Evolutionary conservation across 2,888 invertebrate species (phyloP).

Genomic region (Oscheius sp.): DNA sequence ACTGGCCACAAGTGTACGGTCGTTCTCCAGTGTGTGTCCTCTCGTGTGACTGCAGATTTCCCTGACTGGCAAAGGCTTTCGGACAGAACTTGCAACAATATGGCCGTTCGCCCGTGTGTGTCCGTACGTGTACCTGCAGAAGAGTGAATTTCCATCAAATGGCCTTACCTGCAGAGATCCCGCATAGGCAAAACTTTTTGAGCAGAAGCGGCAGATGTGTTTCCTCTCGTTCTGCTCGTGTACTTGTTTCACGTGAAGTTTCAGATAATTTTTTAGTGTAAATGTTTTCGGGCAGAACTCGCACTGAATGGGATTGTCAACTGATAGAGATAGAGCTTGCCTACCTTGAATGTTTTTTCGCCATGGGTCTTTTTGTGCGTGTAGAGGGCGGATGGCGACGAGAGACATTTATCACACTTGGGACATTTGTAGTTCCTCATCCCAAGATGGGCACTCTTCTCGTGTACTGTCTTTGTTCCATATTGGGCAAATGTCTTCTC

Average conservation of each 20-base stretch:
- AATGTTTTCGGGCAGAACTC: slow-evolving; percentile 71
- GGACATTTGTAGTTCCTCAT: slow-evolving; percentile 73
- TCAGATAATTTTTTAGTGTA: slow-evolving; percentile 73
- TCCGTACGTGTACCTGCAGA: slow-evolving; percentile 70
- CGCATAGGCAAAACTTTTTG: slow-evolving; percentile 72
- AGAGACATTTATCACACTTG: slow-evolving; percentile 70
- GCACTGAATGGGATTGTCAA: slow-evolving; percentile 53
- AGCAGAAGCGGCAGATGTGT: slow-evolving; percentile 68
- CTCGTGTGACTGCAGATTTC: slow-evolving; percentile 73
- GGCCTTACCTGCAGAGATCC: slow-evolving; percentile 70
- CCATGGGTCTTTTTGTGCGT: slow-evolving; percentile 74
- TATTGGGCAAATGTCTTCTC: slow-evolving; percentile 73
- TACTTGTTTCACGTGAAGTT: slow-evolving; percentile 72
- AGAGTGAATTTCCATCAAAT: neutral
- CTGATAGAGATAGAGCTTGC: neutral
- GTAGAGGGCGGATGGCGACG: slow-evolving; percentile 73
- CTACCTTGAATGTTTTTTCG: slow-evolving; percentile 65
- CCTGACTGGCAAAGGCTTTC: slow-evolving; percentile 72
- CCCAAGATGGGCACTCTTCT: slow-evolving; percentile 71
- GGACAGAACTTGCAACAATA: slow-evolving; percentile 69
- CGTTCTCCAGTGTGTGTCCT: slow-evolving; percentile 71
- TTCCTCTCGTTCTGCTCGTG: slow-evolving; percentile 71
- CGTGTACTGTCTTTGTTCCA: slow-evolving; percentile 73
- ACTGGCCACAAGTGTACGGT: slow-evolving; percentile 67
- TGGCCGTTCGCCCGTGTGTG: slow-evolving; percentile 72